These are phyloP conservation scores for Misgurnus anguillicaudatus DNA, from an alignment of 2,113 vertebrate genomes.

Conservation along the genomic window DNA sequence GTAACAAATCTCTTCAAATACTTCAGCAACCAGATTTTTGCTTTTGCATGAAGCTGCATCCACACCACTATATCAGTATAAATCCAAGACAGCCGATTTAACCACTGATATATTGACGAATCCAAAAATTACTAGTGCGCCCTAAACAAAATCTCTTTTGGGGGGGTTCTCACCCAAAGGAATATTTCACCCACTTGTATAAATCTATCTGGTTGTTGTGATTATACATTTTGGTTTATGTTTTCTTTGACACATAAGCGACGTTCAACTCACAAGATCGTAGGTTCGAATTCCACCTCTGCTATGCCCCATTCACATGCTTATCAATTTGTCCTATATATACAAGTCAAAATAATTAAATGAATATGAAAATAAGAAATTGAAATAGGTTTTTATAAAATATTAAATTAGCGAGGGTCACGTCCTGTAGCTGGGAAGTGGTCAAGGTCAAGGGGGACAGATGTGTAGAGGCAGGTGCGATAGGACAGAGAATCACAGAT, in stretches of 20 bases:
- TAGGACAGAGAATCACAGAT: constrained; percentile 60
- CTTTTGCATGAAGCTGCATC: neutral
- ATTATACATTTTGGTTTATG: neutral
- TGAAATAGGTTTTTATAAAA: neutral
- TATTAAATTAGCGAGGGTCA: constrained; percentile 22
- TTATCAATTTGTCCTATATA: neutral
- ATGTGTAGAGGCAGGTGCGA: constrained; percentile 51
- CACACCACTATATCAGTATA: no score
- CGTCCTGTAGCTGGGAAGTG: constrained; percentile 49
- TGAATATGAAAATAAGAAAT: neutral
- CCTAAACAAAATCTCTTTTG: neutral
- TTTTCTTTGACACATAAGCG: neutral
- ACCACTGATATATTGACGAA: neutral
- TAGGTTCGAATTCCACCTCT: neutral
- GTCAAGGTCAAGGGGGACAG: constrained; percentile 64
- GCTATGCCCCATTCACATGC: neutral
- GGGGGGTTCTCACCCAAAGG: no score
- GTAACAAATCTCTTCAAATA: constrained; percentile 6
- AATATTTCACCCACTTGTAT: neutral
- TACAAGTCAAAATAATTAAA: neutral
- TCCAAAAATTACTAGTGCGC: neutral
- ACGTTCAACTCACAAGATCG: neutral
- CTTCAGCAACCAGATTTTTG: no score
- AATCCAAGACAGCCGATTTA: neutral
- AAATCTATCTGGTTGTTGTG: neutral